Evolutionary conservation across 1,140 invertebrate species (phyloP).

Genomic region (Drosophila kanapiae): DNA sequence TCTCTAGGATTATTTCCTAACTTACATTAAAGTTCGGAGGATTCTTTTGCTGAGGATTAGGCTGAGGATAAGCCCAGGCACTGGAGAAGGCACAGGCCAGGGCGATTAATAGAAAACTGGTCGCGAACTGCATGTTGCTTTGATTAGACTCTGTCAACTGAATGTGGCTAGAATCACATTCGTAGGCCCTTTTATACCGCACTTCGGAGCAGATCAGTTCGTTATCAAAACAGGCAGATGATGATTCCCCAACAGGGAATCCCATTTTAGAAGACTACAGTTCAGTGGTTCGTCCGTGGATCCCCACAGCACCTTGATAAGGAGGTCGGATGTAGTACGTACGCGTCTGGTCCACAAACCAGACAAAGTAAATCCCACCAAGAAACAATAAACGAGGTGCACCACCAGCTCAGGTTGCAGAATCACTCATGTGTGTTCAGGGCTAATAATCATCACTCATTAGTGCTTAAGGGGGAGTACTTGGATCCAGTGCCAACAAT

Average conservation of each 20-base stretch:
- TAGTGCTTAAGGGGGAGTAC: background rate
- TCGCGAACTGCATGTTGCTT: constrained; percentile 48
- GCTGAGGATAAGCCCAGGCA: constrained; percentile 39
- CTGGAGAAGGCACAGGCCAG: constrained; percentile 27
- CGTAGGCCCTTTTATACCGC: constrained; percentile 18
- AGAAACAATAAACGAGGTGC: constrained; percentile 24
- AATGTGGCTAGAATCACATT: constrained; percentile 3
- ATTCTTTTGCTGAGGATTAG: constrained; percentile 23
- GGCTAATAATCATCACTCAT: constrained; percentile 3
- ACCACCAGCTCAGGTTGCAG: background rate
- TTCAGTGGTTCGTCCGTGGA: constrained; percentile 53
- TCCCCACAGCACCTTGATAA: constrained; percentile 62
- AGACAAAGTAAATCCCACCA: constrained; percentile 21
- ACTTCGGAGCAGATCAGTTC: background rate
- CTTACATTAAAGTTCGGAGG: constrained; percentile 35
- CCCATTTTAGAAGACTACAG: constrained; percentile 8
- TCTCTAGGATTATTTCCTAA: background rate
- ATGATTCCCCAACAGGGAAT: constrained; percentile 57
- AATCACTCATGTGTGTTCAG: constrained; percentile 20
- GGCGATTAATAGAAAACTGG: constrained; percentile 29
- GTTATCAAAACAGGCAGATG: constrained; percentile 44
- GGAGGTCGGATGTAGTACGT: background rate
- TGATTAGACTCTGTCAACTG: constrained; percentile 18
- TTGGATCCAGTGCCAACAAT: background rate
- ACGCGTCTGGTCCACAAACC: constrained; percentile 10